phyloP scores from a whole-genome alignment of 2,797 vertebrate genomes.

The Hozukius guyotensis region DNA sequence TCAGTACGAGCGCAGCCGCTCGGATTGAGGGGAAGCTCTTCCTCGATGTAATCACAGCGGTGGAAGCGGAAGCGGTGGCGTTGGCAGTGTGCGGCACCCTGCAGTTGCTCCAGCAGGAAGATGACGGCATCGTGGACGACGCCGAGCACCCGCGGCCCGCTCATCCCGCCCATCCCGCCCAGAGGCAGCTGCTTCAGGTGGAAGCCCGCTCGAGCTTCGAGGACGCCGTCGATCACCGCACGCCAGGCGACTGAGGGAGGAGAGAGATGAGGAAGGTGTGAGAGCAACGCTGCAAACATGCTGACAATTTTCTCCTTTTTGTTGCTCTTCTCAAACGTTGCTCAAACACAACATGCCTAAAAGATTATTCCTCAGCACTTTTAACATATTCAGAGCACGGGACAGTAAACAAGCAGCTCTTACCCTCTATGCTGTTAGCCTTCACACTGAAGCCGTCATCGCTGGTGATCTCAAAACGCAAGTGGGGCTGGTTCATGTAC shows the following conservation, averaged over 20 bases:
- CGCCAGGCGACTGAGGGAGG: conserved; percentile 87
- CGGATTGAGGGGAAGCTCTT: conserved; percentile 90
- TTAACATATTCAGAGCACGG: background rate
- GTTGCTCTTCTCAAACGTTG: background rate
- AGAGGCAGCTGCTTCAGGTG: conserved; percentile 89
- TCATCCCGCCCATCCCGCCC: conserved; percentile 84
- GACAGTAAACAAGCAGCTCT: background rate
- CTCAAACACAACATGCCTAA: background rate
- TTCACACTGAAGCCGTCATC: conserved; percentile 92
- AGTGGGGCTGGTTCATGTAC: conserved; percentile 85
- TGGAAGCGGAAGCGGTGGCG: conserved; percentile 92
- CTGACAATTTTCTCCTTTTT: background rate
- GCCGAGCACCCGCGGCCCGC: conserved; percentile 87
- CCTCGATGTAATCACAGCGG: conserved; percentile 86
- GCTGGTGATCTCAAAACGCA: conserved; percentile 92
- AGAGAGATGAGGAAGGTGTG: background rate
- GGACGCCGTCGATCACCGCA: conserved; percentile 88
- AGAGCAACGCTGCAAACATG: background rate
- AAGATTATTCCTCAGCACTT: background rate
- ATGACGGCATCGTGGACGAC: conserved; percentile 91
- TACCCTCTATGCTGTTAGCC: conserved; percentile 91
- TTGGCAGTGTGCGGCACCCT: conserved; percentile 86
- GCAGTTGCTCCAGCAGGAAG: conserved; percentile 92
- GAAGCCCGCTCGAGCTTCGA: conserved; percentile 89
- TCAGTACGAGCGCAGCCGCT: conserved; percentile 90